Evolutionary conservation across 37 sponge, comb jelly and placozoan species (phyloP).

Genomic region (Ianthella basta): DNA sequence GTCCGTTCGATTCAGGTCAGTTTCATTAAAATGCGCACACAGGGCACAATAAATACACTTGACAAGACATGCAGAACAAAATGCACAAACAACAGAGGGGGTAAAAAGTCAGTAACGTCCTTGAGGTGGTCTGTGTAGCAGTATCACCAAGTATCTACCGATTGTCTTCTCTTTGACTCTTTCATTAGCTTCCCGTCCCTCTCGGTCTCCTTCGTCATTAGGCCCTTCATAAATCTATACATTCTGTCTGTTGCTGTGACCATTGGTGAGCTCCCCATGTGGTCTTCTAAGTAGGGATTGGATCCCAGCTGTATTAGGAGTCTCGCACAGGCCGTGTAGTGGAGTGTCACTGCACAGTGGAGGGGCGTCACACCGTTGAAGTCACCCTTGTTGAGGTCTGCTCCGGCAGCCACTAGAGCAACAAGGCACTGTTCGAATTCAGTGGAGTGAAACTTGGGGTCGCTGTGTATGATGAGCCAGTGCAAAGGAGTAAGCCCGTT

Average conservation of each 20-base stretch:
- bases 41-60: background rate
- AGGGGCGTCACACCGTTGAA: constrained; percentile 26
- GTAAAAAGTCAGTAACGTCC: background rate
- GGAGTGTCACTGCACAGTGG: constrained; percentile 21
- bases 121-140: no score
- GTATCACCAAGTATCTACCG: constrained; percentile 21
- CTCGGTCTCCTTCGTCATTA: background rate
- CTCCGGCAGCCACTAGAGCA: constrained; percentile 27
- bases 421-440: constrained; percentile 30
- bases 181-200: background rate
- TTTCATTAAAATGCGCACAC: no score
- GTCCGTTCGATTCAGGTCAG: no score
- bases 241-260: background rate
- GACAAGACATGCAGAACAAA: background rate
- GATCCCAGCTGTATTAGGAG: constrained; percentile 8
- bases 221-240: constrained; percentile 9
- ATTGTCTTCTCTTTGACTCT: background rate
- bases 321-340: constrained; percentile 11
- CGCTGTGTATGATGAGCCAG: constrained; percentile 30
- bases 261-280: constrained; percentile 26
- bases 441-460: constrained; percentile 11
- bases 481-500: constrained; percentile 23
- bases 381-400: constrained; percentile 23
- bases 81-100: background rate
- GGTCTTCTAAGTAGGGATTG: background rate